Conservation (phyloP, 1,140 invertebrate species). For the Proctacanthus coquilletti region DNA sequence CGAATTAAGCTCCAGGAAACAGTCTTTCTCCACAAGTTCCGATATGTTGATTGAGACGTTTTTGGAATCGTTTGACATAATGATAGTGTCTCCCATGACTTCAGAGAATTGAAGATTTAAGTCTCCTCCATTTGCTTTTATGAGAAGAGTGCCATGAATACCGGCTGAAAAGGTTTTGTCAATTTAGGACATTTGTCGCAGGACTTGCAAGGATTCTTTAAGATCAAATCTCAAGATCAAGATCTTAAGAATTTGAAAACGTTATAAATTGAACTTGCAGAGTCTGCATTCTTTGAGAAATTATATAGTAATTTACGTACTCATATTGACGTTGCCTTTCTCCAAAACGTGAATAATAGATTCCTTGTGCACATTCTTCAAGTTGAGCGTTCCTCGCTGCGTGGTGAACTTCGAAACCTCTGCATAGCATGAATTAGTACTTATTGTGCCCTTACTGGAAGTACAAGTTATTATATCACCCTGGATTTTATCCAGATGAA, state of each 20-base stretch:
- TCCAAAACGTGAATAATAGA: slow-evolving; percentile 18
- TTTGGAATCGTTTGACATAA: slow-evolving; percentile 12
- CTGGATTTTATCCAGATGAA: slow-evolving; percentile 20
- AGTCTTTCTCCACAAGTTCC: slow-evolving; percentile 17
- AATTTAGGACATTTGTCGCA: too few relatives aligned
- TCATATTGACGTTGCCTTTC: slow-evolving; percentile 19
- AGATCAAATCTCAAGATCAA: too few relatives aligned
- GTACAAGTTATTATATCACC: slow-evolving; percentile 17
- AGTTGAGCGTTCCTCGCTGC: slow-evolving; percentile 13
- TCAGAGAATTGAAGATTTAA: slow-evolving; percentile 24
- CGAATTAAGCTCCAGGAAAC: slow-evolving; percentile 14
- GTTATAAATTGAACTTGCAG: background rate
- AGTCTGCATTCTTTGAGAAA: background rate
- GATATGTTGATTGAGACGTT: slow-evolving; percentile 22
- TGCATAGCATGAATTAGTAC: slow-evolving; percentile 22
- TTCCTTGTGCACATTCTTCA: slow-evolving; percentile 24
- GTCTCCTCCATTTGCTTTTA: slow-evolving; percentile 17
- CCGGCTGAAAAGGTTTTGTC: slow-evolving; percentile 18
- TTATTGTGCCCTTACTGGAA: slow-evolving; percentile 17
- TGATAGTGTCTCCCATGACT: slow-evolving; percentile 15
- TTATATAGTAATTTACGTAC: slow-evolving; percentile 15
- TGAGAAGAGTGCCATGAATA: slow-evolving; percentile 21
- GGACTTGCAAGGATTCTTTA: too few relatives aligned
- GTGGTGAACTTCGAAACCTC: slow-evolving; percentile 24
- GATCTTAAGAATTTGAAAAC: background rate